phyloP scores from a whole-genome alignment of 2,888 invertebrate genomes.

The Morpho deidamia region DNA sequence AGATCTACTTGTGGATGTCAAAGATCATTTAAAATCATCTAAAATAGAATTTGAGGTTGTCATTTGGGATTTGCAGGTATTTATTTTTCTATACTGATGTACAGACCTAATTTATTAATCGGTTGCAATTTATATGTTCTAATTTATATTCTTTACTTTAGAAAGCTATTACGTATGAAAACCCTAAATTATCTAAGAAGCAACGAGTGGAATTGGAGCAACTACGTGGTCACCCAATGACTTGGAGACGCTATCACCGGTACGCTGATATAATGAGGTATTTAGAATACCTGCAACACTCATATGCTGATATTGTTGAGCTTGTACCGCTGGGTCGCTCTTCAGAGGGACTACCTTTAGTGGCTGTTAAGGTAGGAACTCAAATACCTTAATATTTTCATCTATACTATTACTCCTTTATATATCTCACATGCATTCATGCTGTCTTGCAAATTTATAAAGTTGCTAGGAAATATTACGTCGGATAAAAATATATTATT shows the following conservation, averaged over 20 bases:
- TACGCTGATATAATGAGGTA: constrained; percentile 84
- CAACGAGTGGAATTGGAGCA: constrained; percentile 78
- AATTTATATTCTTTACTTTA: constrained; percentile 30
- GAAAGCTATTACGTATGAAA: constrained; percentile 84
- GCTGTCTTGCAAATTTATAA: no score
- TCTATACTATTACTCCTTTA: no score
- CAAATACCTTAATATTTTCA: background rate
- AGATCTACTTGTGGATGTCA: constrained; percentile 77
- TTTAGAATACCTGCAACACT: constrained; percentile 82
- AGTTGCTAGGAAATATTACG: no score
- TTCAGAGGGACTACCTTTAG: constrained; percentile 83
- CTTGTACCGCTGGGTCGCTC: constrained; percentile 85
- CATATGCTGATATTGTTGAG: constrained; percentile 81
- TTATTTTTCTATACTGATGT: background rate
- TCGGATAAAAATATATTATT: no score
- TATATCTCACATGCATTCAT: no score
- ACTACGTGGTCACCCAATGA: constrained; percentile 80
- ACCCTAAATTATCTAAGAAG: constrained; percentile 80
- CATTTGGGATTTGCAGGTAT: constrained; percentile 85
- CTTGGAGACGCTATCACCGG: constrained; percentile 85
- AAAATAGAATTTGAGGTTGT: constrained; percentile 82
- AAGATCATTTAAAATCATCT: constrained; percentile 78
- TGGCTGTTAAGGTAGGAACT: constrained; percentile 82
- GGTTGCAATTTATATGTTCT: background rate
- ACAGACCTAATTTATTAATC: no score